Base-by-base conservation (phyloP, 1,140 invertebrate species). In the Penaeus japonicus region DNA sequence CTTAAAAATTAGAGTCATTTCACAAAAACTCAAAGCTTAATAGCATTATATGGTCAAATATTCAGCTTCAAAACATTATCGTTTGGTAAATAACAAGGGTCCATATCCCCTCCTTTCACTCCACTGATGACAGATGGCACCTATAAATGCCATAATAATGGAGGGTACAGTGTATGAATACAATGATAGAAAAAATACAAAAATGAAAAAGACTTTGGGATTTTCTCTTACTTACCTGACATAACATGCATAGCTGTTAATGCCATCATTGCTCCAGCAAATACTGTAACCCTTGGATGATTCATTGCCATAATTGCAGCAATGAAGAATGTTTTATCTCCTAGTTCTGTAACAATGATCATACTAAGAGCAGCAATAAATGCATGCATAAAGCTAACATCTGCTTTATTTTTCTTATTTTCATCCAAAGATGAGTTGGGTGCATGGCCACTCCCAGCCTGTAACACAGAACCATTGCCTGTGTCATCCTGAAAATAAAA, bases 321-420 rank as follows among this genome's bases (percentile, higher is more conserved):
- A 91, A 99, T 99, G 93, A 99, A 99, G 93, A 99, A 99, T n/a
- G 99, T 99, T 93, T 99, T 99, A 93, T 99, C 99, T 0, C 98
- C 99, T 53, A 99, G 93, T 94, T 99, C 99, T 5, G 98, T 99
- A 17, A 99, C 98, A 78, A 99, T 94, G 90, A 99, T 99, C 53
- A 99, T 97, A 54, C 97, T 98, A 86, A 99, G 93, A 0, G 98
- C 96, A 70, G 98, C 97, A 65, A 99, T 92, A 92, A 99, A 99
- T 4, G 96, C 98, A 94, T 99, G 97, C 91, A 97, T 93, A 93
- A 99, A 99, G 80, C 96, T 90, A 7, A 88, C 27, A 27, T 89
- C 89, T 32, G 47, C 22, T 57, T 20, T 65, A n/a, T 75, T 57
- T 57, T 75, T 88, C 20, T 78, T 77, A 39, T 73, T 18, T 47